phyloP scores from a whole-genome alignment of 2,113 vertebrate genomes.

The Clarias batrachus region DNA sequence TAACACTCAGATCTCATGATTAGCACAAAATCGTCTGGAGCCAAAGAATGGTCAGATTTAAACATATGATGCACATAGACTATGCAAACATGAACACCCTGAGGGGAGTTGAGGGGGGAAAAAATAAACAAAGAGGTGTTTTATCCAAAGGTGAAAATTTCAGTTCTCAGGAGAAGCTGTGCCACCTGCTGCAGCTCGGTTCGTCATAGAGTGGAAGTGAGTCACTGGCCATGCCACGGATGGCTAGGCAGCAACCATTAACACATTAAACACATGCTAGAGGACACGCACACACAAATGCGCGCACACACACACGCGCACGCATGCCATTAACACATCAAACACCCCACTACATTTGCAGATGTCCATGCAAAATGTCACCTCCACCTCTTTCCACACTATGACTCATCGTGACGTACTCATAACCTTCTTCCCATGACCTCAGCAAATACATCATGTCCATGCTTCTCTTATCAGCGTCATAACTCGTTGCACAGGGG shows the following conservation, averaged over 20 bases:
- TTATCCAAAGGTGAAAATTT: constrained; percentile 48
- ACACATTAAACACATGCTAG: constrained; percentile 67
- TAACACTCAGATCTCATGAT: background rate
- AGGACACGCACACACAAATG: constrained; percentile 29
- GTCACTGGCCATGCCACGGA: constrained; percentile 58
- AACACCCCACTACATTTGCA: constrained; percentile 57
- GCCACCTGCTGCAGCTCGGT: constrained; percentile 58
- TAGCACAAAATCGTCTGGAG: background rate
- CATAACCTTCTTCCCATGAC: constrained; percentile 48
- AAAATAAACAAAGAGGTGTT: background rate
- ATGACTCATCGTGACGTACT: constrained; percentile 54
- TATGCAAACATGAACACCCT: background rate
- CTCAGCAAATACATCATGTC: constrained; percentile 36
- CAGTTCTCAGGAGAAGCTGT: constrained; percentile 32
- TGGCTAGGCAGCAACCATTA: constrained; percentile 65
- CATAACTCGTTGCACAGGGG: background rate
- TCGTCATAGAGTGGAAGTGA: constrained; percentile 58
- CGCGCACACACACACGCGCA: too few relatives aligned
- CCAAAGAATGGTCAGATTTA: background rate
- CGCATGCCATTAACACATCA: constrained; percentile 61
- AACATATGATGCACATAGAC: constrained; percentile 21
- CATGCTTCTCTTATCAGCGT: constrained; percentile 26
- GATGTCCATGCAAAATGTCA: constrained; percentile 47
- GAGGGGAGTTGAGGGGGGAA: background rate
- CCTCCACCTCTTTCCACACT: constrained; percentile 28